Conservation (phyloP, 2,113 vertebrate species). For the Otus sunia region DNA sequence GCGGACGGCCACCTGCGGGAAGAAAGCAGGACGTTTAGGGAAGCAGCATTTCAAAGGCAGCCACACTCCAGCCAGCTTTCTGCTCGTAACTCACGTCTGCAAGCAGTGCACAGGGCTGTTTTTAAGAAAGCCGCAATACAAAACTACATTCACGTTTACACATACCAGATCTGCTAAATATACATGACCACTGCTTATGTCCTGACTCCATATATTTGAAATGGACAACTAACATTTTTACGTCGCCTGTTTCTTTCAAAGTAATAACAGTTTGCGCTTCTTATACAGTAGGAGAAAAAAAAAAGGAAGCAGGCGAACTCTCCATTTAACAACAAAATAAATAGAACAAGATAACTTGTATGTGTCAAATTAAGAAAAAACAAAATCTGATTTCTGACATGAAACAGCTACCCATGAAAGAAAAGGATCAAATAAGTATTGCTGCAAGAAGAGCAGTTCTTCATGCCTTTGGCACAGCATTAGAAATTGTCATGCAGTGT, state of each 20-base stretch:
- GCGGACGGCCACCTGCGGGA: slow-evolving; percentile 80
- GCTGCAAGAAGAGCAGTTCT: background rate
- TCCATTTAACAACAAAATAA: background rate
- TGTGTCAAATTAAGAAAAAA: background rate
- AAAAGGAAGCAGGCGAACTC: background rate
- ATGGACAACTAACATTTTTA: background rate
- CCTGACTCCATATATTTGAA: background rate
- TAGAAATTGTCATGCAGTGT: background rate
- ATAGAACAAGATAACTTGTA: background rate
- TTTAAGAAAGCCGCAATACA: background rate
- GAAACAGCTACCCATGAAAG: background rate
- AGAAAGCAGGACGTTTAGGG: background rate
- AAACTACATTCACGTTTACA: background rate
- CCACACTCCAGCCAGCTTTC: background rate
- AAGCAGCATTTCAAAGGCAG: background rate
- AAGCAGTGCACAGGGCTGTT: background rate
- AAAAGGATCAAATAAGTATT: background rate
- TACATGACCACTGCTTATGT: background rate
- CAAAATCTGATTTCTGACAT: background rate
- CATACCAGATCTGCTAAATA: background rate
- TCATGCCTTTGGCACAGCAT: background rate
- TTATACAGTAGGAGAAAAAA: background rate
- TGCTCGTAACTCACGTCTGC: background rate
- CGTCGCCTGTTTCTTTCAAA: background rate
- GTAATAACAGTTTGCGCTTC: background rate